Evolutionary conservation across 1,140 invertebrate genomes (phyloP).

Genomic region (Achatina immaculata): DNA sequence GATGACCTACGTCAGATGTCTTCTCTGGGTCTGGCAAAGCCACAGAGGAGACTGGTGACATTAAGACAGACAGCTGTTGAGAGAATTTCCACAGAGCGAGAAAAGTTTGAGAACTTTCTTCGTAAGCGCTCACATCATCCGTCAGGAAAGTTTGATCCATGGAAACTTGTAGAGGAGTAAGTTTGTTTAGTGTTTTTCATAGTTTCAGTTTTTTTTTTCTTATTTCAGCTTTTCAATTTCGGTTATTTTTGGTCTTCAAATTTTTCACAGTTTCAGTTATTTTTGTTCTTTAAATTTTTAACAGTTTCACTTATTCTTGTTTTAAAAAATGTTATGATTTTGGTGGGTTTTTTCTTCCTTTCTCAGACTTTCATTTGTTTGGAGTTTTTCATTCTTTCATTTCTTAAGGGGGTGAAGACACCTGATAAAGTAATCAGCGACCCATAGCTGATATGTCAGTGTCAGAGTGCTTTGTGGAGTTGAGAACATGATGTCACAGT

Average conservation of each 20-base stretch:
- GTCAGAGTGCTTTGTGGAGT: too few species aligned
- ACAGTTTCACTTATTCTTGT: background rate
- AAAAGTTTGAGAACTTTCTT: slow-evolving; percentile 53
- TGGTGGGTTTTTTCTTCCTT: background rate
- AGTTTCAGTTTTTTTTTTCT: background rate
- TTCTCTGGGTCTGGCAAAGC: background rate
- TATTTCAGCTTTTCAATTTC: background rate
- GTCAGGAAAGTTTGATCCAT: slow-evolving; percentile 57
- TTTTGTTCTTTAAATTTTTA: background rate
- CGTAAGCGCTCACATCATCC: slow-evolving; percentile 53
- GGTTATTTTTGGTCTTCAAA: background rate
- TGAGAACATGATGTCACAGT: too few species aligned
- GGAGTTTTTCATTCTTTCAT: too few species aligned
- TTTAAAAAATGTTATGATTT: background rate
- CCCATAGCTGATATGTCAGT: too few species aligned
- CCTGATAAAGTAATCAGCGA: too few species aligned
- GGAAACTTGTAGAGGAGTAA: slow-evolving; percentile 54
- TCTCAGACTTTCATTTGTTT: background rate
- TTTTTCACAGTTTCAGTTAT: background rate
- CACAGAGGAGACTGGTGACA: slow-evolving; percentile 10
- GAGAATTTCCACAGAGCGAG: slow-evolving; percentile 46
- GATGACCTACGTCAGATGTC: background rate
- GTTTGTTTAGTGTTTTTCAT: background rate
- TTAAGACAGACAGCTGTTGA: slow-evolving; percentile 36
- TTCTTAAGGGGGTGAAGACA: too few species aligned